Percentiles rank a stretch among this genome's conserved stretches.
Evolutionary conservation across 2,113 vertebrate species (phyloP).

Genomic region (Corythoichthys intestinalis): DNA sequence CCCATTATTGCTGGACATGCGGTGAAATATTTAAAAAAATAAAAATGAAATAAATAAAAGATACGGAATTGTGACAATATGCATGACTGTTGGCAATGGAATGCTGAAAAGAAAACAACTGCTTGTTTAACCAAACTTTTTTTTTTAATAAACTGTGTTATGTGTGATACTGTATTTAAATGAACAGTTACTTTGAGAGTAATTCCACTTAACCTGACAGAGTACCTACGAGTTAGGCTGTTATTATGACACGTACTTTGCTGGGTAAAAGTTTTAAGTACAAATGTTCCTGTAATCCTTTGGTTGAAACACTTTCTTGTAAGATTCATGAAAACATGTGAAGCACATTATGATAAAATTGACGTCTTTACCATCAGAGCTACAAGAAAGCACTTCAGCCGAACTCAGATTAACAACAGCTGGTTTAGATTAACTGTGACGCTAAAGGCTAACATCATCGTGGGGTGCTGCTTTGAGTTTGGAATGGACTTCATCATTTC

Average conservation of each 20-base stretch:
- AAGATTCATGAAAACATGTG: constrained; percentile 6
- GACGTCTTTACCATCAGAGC: constrained; percentile 6
- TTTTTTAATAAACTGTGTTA: neutral
- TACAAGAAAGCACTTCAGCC: constrained; percentile 8
- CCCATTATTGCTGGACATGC: too few species aligned
- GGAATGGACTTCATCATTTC: neutral
- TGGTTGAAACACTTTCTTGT: constrained; percentile 11
- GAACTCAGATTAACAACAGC: constrained; percentile 8
- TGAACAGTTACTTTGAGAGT: neutral
- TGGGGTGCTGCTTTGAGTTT: neutral
- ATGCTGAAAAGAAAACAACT: neutral
- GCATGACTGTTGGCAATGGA: neutral
- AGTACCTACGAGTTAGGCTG: neutral
- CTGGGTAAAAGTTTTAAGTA: too few species aligned
- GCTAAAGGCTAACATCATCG: neutral
- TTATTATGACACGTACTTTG: neutral
- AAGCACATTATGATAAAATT: constrained; percentile 11
- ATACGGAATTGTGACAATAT: neutral
- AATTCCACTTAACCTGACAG: neutral
- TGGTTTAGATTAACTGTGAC: constrained; percentile 7
- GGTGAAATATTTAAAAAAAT: too few species aligned
- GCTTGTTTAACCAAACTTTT: too few species aligned
- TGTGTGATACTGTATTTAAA: neutral
- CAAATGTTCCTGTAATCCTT: neutral
- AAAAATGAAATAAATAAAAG: too few species aligned